Evolutionary conservation across 1,140 invertebrate species (phyloP), one percentile per base, ranked within the genome.

Genomic region (Samia ricini): DNA sequence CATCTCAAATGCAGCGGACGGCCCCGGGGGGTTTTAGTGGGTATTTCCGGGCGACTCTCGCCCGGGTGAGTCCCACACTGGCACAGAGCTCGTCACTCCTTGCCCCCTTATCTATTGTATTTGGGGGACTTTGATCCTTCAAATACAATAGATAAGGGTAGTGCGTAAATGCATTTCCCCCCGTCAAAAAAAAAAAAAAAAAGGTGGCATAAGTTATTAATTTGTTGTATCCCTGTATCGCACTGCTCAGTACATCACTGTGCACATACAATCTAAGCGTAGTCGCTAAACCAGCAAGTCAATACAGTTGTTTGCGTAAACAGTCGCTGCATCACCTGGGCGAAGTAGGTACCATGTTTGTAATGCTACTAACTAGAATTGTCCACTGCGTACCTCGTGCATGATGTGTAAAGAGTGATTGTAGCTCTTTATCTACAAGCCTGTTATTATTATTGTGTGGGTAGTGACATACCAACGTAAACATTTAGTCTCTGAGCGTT

Each of bases 271-370:
- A 76, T 73, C 72, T 78, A 73, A 76, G 69, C 71, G 63, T 68
- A 71, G 67, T 69, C 60, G 69, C 71, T 77, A 74, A 80, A 72
- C 79, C 71, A 71, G 75, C 76, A 81, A 77, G 69, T 74, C 69
- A 78, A 77, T 82, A 84, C 79, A 77, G 77, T 81, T 79, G 77
- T 82, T 84, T 79, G 77, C 72, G 79, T 77, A 81, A 77, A 71
- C 63, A 66, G 49, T 61, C 58, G 59, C 63, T 64, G 61, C 68
- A 68, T 64, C 58, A 68, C 50, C 63, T 56, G 63, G 42, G 49
- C 54, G 56, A 42, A 23, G 50, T 61, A n/a, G 57, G 24, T 59
- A 48, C 57, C 57, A 23, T 21, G 8, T 59, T 42, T 20, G 57
- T 59, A 59, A 49, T 23, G 18, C 42, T 22, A 50, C 57, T 59